Base-by-base conservation (phyloP, 2,113 vertebrate genomes). In the Etheostoma spectabile region DNA sequence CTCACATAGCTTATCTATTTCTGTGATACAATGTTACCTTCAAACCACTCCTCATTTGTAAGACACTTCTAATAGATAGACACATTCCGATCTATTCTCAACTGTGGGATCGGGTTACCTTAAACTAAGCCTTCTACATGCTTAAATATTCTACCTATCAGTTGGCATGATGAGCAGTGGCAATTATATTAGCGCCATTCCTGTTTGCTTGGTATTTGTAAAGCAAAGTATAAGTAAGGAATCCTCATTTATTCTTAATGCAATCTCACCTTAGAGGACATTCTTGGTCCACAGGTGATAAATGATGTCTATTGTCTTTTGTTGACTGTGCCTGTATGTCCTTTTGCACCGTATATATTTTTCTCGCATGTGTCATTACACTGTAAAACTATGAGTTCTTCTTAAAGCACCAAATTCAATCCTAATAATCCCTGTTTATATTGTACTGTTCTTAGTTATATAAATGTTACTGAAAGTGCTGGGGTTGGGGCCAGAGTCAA, bases 401-500 rank as follows among this genome's bases (percentile, higher is more conserved):
- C 19, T 49, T 27, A 55, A 68, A 35, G 48, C 35, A 45, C 27
- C 13, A 55, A n/a, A 52, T 24, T 42, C 2, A 79, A 4, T 52
- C 46, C n/a, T 45, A 60, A 19, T 19, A 7, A 33, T 46, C 6
- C 8, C 12, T 1, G 19, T 57, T 68, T 27, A 51, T 77, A 14
- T 42, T 42, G 38, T 21, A 11, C 14, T 46, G 21, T 57, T 33
- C 21, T 22, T 16, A 16, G 8, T 35, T 45, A 27, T 66, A 64
- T 22, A 48, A 57, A 68, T 8, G 30, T 61, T 16, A 22, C 53
- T 13, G 56, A 42, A 53, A 13, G 38, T 64, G 48, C 51, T 19
- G 24, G 15, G 8, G 33, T 46, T 8, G 35, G 85, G 13, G 13
- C 21, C 42, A 15, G 56, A 45, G 66, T 86, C 18, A 46, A 71